These are phyloP conservation scores for Blomia tropicalis DNA, from an alignment of 2,888 invertebrate genomes.

Conservation along the genomic window DNA sequence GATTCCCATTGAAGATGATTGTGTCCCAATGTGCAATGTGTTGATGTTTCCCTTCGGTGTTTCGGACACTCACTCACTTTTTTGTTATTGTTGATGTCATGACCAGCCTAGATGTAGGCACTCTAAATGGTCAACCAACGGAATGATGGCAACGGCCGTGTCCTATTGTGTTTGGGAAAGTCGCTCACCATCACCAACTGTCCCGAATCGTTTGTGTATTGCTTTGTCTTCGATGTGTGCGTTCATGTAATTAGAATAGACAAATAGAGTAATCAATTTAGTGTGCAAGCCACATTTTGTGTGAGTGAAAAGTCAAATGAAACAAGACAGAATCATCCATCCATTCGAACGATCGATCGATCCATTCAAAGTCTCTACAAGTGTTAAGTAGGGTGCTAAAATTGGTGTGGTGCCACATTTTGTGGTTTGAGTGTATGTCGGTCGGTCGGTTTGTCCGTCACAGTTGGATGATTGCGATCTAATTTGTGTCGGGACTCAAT, in stretches of 20 bases:
- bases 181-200: background rate
- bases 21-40: background rate
- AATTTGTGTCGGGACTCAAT: conserved; percentile 6
- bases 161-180: background rate
- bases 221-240: background rate
- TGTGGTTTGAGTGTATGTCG: too few species aligned
- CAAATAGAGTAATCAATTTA: conserved; percentile 20
- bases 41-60: background rate
- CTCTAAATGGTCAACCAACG: conserved; percentile 2
- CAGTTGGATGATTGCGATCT: conserved; percentile 4
- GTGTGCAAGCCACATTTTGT: background rate
- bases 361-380: background rate
- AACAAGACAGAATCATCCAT: conserved; percentile 4
- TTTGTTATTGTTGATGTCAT: too few species aligned
- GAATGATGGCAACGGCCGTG: too few species aligned
- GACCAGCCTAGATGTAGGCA: too few species aligned
- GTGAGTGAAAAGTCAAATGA: background rate
- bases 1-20: background rate
- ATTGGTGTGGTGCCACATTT: background rate
- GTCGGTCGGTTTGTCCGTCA: background rate
- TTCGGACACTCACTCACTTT: background rate
- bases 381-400: conserved; percentile 14
- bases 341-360: too few species aligned
- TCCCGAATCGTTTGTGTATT: background rate
- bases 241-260: conserved; percentile 18